Evolutionary conservation across 1,140 invertebrate species (phyloP).

Genomic region (Rhyacophila brunnea): DNA sequence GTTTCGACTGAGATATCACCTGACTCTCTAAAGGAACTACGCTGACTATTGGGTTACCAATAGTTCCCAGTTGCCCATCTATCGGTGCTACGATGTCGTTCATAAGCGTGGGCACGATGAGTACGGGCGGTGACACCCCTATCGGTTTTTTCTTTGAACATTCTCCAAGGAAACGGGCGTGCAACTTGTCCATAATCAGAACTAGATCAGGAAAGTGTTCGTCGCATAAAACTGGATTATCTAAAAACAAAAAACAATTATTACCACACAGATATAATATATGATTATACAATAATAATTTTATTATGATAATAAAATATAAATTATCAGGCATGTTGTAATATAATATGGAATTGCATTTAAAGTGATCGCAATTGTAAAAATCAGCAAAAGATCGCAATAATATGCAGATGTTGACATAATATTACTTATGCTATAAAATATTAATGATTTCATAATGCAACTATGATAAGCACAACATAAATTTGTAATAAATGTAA

Average conservation of each 20-base stretch:
- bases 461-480: no score
- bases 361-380: no score
- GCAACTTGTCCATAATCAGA: conserved; percentile 64
- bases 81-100: conserved; percentile 43
- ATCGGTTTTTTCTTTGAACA: conserved; percentile 55
- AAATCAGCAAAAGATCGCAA: no score
- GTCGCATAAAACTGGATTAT: conserved; percentile 75
- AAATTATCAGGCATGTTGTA: no score
- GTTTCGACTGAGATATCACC: not conserved
- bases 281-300: no score
- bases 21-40: conserved; percentile 13
- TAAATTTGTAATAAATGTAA: no score
- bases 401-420: no score
- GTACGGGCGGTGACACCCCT: conserved; percentile 44
- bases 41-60: conserved; percentile 15
- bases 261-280: no score
- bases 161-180: conserved; percentile 65
- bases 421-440: no score
- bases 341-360: no score
- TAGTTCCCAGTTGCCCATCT: conserved; percentile 36
- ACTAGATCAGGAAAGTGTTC: conserved; percentile 65
- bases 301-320: no score
- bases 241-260: conserved; percentile 53
- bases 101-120: conserved; percentile 38
- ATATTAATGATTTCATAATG: no score